Conservation (phyloP, 2,113 vertebrate genomes). For the Nothoprocta pentlandii region DNA sequence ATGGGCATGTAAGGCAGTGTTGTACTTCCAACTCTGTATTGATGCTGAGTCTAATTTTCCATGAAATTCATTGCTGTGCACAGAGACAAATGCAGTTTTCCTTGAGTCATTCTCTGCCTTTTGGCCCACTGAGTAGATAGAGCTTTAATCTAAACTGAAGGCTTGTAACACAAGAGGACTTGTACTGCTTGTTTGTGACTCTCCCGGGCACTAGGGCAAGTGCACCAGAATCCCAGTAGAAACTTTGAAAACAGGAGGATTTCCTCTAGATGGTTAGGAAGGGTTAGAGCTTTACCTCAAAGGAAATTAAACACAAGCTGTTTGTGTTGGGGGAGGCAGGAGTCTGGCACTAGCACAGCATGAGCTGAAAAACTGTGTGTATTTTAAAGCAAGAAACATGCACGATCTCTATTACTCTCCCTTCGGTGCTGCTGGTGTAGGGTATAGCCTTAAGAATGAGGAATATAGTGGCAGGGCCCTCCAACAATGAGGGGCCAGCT, state of each 20-base stretch:
- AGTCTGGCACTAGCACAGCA: not conserved
- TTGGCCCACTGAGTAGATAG: not conserved
- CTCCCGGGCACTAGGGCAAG: not conserved
- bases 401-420: not conserved
- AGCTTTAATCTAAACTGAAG: conserved; percentile 55
- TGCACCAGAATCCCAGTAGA: conserved; percentile 6
- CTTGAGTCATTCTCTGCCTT: conserved; percentile 22
- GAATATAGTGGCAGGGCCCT: not conserved
- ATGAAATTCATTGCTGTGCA: conserved; percentile 37
- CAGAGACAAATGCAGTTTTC: conserved; percentile 28
- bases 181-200: conserved; percentile 25
- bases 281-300: not conserved
- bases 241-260: not conserved
- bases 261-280: not conserved
- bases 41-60: conserved; percentile 54
- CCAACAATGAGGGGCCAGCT: not conserved
- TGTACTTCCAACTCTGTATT: conserved; percentile 12
- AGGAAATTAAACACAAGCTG: conserved; percentile 19
- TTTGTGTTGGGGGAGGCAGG: not conserved
- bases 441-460: not conserved
- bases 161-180: conserved; percentile 3
- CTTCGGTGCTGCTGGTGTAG: not conserved
- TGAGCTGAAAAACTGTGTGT: not conserved
- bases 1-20: not conserved
- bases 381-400: not conserved